Evolutionary conservation across 1,140 invertebrate genomes (phyloP).

Genomic region (Cotesia glomerata): DNA sequence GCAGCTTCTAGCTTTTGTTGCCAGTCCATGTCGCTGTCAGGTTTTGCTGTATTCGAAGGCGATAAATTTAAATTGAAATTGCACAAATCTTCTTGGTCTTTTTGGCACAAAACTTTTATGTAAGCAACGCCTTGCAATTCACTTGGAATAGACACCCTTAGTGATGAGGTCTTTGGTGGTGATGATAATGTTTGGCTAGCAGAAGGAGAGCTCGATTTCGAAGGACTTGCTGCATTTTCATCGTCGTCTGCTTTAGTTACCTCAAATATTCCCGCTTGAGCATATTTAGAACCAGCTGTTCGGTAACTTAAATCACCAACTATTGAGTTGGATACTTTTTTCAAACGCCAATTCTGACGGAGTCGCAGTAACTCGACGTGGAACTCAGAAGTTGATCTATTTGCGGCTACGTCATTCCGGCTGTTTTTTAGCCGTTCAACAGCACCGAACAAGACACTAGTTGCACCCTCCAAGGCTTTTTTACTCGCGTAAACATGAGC

Average conservation of each 20-base stretch:
- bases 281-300: constrained; percentile 91
- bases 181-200: constrained; percentile 33
- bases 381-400: constrained; percentile 82
- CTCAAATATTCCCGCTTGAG: constrained; percentile 94
- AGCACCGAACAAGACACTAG: constrained; percentile 80
- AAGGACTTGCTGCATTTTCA: constrained; percentile 55
- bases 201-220: background rate
- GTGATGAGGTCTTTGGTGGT: constrained; percentile 71
- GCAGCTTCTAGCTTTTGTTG: constrained; percentile 94
- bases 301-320: constrained; percentile 95
- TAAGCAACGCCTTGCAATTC: constrained; percentile 95
- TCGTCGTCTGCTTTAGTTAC: constrained; percentile 93
- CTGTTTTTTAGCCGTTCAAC: constrained; percentile 85
- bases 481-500: constrained; percentile 91
- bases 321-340: constrained; percentile 94
- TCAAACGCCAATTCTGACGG: constrained; percentile 92
- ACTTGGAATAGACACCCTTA: constrained; percentile 89
- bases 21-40: constrained; percentile 84
- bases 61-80: constrained; percentile 78
- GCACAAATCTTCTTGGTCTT: constrained; percentile 86
- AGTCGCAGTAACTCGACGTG: constrained; percentile 90
- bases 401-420: constrained; percentile 77
- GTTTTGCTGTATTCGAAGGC: constrained; percentile 71
- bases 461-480: constrained; percentile 85
- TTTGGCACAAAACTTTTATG: constrained; percentile 92